A percentile compares a stretch with the other conserved stretches of the same genome.
phyloP scores from a whole-genome alignment of 1,140 invertebrate species.

The Leptinotarsa lineolata region DNA sequence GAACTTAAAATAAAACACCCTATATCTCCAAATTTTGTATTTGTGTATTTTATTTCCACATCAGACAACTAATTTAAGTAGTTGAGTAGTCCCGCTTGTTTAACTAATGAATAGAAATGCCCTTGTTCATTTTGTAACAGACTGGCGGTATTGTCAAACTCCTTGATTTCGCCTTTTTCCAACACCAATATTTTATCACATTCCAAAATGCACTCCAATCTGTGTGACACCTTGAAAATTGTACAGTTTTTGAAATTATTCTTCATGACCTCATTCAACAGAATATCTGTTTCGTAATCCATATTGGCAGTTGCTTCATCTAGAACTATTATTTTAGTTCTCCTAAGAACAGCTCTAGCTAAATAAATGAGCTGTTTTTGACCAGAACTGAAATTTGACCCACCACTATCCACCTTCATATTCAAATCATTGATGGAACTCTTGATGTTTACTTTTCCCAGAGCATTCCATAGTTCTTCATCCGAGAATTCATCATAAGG shows the following conservation, averaged over 20 bases:
- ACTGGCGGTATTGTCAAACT: slow-evolving; percentile 68
- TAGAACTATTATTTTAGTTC: slow-evolving; percentile 77
- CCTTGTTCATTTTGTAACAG: slow-evolving; percentile 64
- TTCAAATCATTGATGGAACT: slow-evolving; percentile 44
- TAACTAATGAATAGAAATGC: slow-evolving; percentile 66
- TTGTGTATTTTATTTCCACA: too few relatives aligned
- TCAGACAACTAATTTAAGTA: neutral
- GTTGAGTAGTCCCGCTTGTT: slow-evolving; percentile 49
- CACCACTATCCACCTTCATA: slow-evolving; percentile 64
- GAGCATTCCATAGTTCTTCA: slow-evolving; percentile 48
- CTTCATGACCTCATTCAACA: slow-evolving; percentile 73
- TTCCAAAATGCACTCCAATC: slow-evolving; percentile 80
- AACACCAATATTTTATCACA: slow-evolving; percentile 67
- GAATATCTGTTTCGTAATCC: slow-evolving; percentile 71
- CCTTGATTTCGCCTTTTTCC: slow-evolving; percentile 64
- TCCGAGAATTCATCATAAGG: slow-evolving; percentile 62
- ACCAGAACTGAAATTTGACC: slow-evolving; percentile 75
- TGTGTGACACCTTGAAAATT: slow-evolving; percentile 84
- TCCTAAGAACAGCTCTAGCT: slow-evolving; percentile 73
- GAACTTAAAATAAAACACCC: too few relatives aligned
- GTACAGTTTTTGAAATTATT: slow-evolving; percentile 76
- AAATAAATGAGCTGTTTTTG: slow-evolving; percentile 81
- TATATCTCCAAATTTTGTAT: too few relatives aligned
- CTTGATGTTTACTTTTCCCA: slow-evolving; percentile 52
- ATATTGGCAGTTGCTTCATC: slow-evolving; percentile 78